A percentile compares a stretch with the other conserved stretches of the same genome.
Conservation (phyloP, 2,113 vertebrate genomes). For the Melierax canorus region DNA sequence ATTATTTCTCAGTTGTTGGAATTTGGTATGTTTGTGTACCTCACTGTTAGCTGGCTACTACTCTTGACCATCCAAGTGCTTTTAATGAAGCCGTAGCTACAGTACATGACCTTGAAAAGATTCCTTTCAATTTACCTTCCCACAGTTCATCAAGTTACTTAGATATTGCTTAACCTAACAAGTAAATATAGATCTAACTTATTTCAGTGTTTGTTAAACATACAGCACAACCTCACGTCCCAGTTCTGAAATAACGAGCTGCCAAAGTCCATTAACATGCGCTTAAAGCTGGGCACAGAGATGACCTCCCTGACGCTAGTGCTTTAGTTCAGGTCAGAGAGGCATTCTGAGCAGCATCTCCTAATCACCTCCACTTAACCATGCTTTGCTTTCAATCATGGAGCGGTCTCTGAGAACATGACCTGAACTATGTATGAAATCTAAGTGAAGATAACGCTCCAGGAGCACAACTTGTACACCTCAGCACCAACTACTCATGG, state of each 20-base stretch:
- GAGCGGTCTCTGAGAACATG: background rate
- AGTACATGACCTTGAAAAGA: background rate
- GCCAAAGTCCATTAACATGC: background rate
- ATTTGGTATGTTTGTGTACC: background rate
- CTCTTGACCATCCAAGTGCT: background rate
- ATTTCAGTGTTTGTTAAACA: background rate
- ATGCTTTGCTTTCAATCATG: background rate
- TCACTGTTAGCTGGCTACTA: background rate
- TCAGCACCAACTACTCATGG: background rate
- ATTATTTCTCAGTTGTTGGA: background rate
- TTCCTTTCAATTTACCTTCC: background rate
- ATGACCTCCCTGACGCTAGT: background rate
- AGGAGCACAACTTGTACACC: fast-evolving
- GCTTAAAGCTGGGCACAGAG: background rate
- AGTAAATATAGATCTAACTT: background rate
- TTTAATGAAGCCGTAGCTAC: background rate
- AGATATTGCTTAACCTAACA: background rate
- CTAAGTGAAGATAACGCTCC: background rate
- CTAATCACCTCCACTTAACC: background rate
- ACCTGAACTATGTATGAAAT: background rate
- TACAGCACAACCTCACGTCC: background rate
- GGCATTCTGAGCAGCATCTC: background rate
- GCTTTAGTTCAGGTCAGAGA: background rate
- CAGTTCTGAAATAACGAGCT: background rate
- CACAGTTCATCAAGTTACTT: background rate